Base-by-base conservation (phyloP, 2,113 vertebrate genomes). In the Phalacrocorax pelagicus region DNA sequence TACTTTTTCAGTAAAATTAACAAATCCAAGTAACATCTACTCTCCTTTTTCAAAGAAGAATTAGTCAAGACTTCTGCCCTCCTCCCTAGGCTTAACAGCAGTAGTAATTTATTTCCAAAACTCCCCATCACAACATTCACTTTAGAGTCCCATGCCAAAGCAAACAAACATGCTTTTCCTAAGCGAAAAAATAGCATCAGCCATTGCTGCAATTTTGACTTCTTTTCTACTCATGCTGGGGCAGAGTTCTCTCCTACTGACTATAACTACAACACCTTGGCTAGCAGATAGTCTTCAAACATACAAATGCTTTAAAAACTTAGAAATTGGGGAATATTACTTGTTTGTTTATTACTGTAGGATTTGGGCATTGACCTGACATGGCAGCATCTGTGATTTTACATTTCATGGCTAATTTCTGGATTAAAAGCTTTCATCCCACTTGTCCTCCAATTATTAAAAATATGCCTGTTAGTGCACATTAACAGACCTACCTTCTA, bases 401-500 rank as follows among this genome's bases (percentile, higher is more conserved):
- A 40, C 3, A 49, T 15, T n/a, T 77, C 51, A 34, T 2, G 16
- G 27, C 30, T 58, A 38, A 54, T 30, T 66, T 63, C 38, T 73
- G 30, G 29, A 93, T 34, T 34, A 75, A 75, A 38, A 80, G 20
- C 24, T 66, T 93, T 55, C 63, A 73, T n/a, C 16, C n/a, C 2
- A 2, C 42, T 67, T 61, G 65, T 42, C 16, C 23, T 52, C 14
- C 38, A 16, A 5, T 11, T 44, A 54, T 15, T 72, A 36, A 46
- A 67, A 36, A 66, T 49, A 44, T 1, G 8, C 8, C 3, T 34
- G 13, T 46, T 42, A 29, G 61, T 1, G 4, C 7, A 6, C 2
- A 6, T 82, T 93, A 97, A 86, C 91, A 59, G 91, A 95, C 67
- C n/a, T 81, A 73, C 96, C 98, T 78, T 97, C 98, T 94, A 91